Conservation (phyloP, 2,113 vertebrate genomes). For the Mobula birostris region DNA sequence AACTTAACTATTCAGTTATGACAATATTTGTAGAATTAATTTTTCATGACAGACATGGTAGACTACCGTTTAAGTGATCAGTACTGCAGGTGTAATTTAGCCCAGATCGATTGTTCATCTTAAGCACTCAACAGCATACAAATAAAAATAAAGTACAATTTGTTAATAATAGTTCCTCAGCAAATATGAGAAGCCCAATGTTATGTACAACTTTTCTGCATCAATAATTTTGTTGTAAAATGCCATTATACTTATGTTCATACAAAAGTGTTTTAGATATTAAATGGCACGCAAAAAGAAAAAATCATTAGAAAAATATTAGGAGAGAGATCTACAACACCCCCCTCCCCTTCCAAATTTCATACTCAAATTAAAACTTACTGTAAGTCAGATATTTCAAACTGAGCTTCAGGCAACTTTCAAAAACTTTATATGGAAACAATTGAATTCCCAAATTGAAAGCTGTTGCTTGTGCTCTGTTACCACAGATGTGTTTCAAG, state of each 20-base stretch:
- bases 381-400: background rate
- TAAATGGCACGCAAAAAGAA: background rate
- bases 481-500: background rate
- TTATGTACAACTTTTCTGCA: background rate
- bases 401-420: background rate
- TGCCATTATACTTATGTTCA: background rate
- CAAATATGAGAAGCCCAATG: background rate
- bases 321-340: background rate
- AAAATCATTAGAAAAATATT: background rate
- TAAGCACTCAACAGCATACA: background rate
- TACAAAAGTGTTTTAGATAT: background rate
- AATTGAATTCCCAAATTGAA: background rate
- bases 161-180: background rate
- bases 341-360: background rate
- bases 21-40: background rate
- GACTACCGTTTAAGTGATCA: background rate
- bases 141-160: background rate
- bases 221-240: background rate
- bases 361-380: background rate
- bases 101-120: background rate
- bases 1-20: background rate
- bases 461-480: background rate
- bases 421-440: background rate
- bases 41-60: background rate
- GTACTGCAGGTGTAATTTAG: background rate